Evolutionary conservation across 2,888 invertebrate species (phyloP), one percentile per base, ranked within the genome.

Genomic region (Tanypteryx hageni): DNA sequence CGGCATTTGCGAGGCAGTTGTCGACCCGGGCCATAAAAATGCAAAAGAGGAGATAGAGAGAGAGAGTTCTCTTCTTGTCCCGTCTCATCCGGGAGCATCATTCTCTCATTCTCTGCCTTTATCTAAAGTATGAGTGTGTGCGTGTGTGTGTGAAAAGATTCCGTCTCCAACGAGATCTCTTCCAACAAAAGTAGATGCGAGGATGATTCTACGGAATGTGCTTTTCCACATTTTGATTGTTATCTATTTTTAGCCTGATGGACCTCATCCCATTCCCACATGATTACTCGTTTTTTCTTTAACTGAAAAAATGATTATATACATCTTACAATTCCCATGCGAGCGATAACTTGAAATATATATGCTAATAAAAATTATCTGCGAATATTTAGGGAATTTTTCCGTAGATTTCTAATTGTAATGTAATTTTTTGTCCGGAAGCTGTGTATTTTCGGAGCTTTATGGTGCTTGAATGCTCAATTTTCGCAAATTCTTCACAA

Each of bases 1-100:
- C 27, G 22, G 76, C 76, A 76, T 76, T 76, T 27, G 76, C 76
- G 27, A 76, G 76, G 76, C 76, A 76, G 76, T 76, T 76, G 76
- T 76, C 22, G 76, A 76, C 76, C 76, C 76, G 76, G 76, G 27
- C 76, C 76, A 76, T 76, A 76, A 76, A 76, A 76, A 76, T 76
- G 76, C 76, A 76, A 76, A 76, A 76, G 76, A 76, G 76, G 4
- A 27, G 27, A 76, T 76, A 64, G 64, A 16, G 8, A 68, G 68
- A 68, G 68, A 68, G 68, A 68, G 22, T 76, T 76, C 27, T 27
- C 76, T 76, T 13, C 76, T 27, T 76, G 76, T 76, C 22, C 76
- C 76, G 76, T 27, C 76, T 76, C 76, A 76, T 76, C 76, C 76
- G 76, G 76, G 76, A 68, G 76, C 76, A 76, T 76, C 76, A 27